These are phyloP conservation scores for Grallaria varia DNA, from an alignment of 2,113 vertebrate species.

Conservation along the genomic window DNA sequence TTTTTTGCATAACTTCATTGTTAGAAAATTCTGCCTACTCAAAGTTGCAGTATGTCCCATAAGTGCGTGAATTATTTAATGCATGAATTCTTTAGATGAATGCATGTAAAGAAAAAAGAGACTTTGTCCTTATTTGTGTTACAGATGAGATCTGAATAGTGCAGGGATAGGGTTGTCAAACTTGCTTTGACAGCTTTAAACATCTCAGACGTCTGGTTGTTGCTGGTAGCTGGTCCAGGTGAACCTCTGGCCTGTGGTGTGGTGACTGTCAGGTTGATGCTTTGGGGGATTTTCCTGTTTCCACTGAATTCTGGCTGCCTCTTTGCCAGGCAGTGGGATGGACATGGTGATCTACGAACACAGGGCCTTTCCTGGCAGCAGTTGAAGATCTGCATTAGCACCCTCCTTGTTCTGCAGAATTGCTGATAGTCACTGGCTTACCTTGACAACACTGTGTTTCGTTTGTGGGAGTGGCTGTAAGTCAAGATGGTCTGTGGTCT, in stretches of 20 bases:
- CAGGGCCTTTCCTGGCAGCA: background rate
- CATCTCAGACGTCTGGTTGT: background rate
- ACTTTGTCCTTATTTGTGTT: background rate
- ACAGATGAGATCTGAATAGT: background rate
- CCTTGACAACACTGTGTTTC: background rate
- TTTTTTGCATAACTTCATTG: rapidly evolving
- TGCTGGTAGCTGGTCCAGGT: background rate
- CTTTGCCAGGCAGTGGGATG: background rate
- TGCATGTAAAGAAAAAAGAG: background rate
- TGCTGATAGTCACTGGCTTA: rapidly evolving
- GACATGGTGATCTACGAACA: background rate
- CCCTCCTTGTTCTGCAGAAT: background rate
- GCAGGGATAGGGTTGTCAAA: background rate
- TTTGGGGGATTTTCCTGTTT: background rate
- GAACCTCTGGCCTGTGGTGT: background rate
- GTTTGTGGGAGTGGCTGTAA: background rate
- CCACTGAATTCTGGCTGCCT: background rate
- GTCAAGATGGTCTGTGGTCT: background rate
- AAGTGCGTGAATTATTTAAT: background rate
- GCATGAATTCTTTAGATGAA: background rate
- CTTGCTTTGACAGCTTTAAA: background rate
- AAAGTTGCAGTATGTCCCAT: background rate
- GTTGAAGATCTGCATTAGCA: background rate
- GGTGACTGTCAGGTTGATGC: background rate
- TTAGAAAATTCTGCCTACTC: background rate